Percentiles rank a stretch among this genome's conserved stretches.
These are phyloP conservation scores for Passerina amoena DNA, from an alignment of 2,113 vertebrate species.

Conservation along the genomic window DNA sequence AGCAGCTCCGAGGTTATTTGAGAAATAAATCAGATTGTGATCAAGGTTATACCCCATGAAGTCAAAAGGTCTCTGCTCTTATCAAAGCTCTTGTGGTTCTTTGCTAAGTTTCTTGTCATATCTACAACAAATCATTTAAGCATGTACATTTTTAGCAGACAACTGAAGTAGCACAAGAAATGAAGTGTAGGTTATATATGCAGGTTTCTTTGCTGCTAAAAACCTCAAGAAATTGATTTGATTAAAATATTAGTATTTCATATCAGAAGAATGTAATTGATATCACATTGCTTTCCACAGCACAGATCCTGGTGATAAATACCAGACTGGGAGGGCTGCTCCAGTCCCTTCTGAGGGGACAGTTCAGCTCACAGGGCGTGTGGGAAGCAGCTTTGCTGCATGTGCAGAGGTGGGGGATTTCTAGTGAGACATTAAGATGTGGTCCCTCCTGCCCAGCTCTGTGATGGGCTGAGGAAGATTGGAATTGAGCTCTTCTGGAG, in stretches of 20 bases:
- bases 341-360: not conserved
- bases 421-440: not conserved
- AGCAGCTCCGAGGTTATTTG: not conserved
- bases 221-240: not conserved
- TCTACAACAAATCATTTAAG: not conserved
- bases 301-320: not conserved
- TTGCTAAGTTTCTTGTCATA: not conserved
- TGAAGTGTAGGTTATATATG: not conserved
- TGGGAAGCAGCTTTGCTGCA: conserved; percentile 43
- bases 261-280: not conserved
- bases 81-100: not conserved
- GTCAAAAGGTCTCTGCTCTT: not conserved
- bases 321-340: not conserved
- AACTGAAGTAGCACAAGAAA: not conserved
- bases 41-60: not conserved
- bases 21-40: not conserved
- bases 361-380: not conserved
- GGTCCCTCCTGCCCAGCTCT: not conserved
- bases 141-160: not conserved
- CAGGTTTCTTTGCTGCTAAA: not conserved
- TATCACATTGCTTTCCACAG: not conserved
- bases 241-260: not conserved
- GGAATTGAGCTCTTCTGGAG: not conserved
- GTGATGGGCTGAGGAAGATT: not conserved
- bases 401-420: conserved; percentile 30